Percentiles rank a stretch among this genome's conserved stretches.
Evolutionary conservation across 1,140 invertebrate genomes (phyloP).

Genomic region (Pararge aegeria): DNA sequence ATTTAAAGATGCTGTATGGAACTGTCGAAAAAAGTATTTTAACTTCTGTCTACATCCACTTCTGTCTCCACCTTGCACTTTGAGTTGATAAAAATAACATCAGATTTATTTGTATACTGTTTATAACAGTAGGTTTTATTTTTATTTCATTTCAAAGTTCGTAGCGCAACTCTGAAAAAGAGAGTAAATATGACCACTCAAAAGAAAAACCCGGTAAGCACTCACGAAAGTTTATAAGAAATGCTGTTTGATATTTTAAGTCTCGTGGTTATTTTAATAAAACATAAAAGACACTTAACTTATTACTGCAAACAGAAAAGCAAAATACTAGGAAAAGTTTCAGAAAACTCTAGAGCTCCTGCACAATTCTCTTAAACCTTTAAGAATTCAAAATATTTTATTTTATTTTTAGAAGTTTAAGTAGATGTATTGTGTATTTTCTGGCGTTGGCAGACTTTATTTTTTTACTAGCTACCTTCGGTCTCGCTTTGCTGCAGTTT

Average conservation of each 20-base stretch:
- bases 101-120: too few relatives aligned
- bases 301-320: conserved; percentile 5
- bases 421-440: neutral
- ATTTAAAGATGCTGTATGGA: too few relatives aligned
- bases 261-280: conserved; percentile 2
- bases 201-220: conserved; percentile 7
- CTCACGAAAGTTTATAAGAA: conserved; percentile 8
- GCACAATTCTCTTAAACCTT: neutral
- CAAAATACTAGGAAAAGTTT: neutral
- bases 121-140: neutral
- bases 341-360: conserved; percentile 6
- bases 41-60: too few relatives aligned
- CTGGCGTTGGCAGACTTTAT: neutral
- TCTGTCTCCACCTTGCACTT: too few relatives aligned
- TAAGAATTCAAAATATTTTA: conserved; percentile 2
- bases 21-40: too few relatives aligned
- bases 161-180: neutral
- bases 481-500: too few relatives aligned
- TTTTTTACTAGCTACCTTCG: too few relatives aligned
- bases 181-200: conserved; percentile 3
- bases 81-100: too few relatives aligned
- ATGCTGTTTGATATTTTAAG: conserved; percentile 5
- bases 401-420: neutral
- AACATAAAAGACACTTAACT: conserved; percentile 10
- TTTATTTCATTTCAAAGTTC: neutral